Conservation (phyloP, 2,888 invertebrate genomes). For the Erynnis tages region DNA sequence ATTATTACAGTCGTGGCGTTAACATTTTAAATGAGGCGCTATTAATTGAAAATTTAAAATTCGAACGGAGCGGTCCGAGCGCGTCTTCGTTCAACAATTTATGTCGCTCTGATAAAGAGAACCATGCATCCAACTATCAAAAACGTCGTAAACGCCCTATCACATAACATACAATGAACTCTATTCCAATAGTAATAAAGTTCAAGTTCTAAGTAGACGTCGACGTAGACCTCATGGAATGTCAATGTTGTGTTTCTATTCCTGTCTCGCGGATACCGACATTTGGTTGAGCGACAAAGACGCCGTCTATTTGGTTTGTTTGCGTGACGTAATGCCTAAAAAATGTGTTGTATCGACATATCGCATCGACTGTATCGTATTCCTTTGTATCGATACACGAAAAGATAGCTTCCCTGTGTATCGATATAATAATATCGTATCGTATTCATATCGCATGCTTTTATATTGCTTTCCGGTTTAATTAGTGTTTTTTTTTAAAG, state of each 20-base stretch:
- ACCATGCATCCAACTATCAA: too few relatives aligned
- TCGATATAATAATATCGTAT: too few relatives aligned
- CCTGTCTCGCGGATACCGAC: conserved; percentile 2
- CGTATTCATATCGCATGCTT: too few relatives aligned
- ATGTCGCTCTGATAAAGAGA: conserved; percentile 19
- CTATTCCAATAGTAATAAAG: background rate
- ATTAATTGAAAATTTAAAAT: conserved; percentile 10
- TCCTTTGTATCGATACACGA: too few relatives aligned
- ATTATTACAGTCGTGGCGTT: too few relatives aligned
- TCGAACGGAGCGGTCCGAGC: conserved; percentile 6
- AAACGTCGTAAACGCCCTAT: background rate
- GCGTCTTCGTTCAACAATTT: conserved; percentile 5
- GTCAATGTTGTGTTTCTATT: conserved; percentile 19
- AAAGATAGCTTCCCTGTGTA: too few relatives aligned
- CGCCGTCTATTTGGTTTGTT: background rate
- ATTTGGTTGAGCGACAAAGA: conserved; percentile 8
- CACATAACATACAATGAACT: conserved; percentile 1
- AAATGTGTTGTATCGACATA: too few relatives aligned
- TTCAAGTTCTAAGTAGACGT: background rate
- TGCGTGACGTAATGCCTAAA: conserved; percentile 25
- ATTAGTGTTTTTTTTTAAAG: too few relatives aligned
- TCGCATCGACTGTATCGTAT: too few relatives aligned
- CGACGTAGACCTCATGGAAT: conserved; percentile 12
- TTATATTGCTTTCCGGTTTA: too few relatives aligned
- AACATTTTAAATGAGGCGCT: too few relatives aligned